Evolutionary conservation across 2,797 vertebrate genomes (phyloP).

Genomic region (Danio kyathit): DNA sequence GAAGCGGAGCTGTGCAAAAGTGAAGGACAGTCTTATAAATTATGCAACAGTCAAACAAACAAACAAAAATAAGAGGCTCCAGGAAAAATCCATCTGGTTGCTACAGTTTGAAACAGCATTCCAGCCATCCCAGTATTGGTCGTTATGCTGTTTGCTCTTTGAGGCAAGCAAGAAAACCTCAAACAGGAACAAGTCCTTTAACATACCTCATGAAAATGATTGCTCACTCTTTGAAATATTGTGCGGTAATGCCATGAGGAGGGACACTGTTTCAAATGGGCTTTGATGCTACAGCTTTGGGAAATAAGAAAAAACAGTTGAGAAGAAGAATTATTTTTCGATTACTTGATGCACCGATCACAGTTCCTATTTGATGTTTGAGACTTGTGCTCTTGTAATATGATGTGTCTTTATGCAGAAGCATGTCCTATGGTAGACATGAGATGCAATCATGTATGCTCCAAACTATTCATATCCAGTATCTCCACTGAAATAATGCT

Average conservation of each 20-base stretch:
- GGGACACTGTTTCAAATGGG: background rate
- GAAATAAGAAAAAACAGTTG: background rate
- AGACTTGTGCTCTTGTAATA: background rate
- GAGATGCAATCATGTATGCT: background rate
- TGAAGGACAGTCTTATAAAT: slow-evolving; percentile 79
- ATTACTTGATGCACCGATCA: slow-evolving; percentile 10
- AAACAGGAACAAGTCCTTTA: slow-evolving; percentile 32
- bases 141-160: slow-evolving; percentile 63
- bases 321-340: background rate
- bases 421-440: background rate
- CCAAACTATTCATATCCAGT: slow-evolving; percentile 11
- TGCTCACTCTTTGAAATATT: background rate
- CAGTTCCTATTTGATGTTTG: background rate
- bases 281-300: background rate
- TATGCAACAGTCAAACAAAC: slow-evolving; percentile 71
- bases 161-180: slow-evolving; percentile 63
- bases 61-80: slow-evolving; percentile 66
- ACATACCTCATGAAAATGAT: slow-evolving; percentile 26
- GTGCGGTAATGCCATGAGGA: background rate
- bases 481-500: background rate
- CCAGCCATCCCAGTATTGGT: slow-evolving; percentile 55
- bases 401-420: background rate
- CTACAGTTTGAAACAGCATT: slow-evolving; percentile 67
- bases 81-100: slow-evolving; percentile 68
- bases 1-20: slow-evolving; percentile 78